Evolutionary conservation across 2,888 invertebrate species (phyloP).

Genomic region (Silvanus unidentatus): DNA sequence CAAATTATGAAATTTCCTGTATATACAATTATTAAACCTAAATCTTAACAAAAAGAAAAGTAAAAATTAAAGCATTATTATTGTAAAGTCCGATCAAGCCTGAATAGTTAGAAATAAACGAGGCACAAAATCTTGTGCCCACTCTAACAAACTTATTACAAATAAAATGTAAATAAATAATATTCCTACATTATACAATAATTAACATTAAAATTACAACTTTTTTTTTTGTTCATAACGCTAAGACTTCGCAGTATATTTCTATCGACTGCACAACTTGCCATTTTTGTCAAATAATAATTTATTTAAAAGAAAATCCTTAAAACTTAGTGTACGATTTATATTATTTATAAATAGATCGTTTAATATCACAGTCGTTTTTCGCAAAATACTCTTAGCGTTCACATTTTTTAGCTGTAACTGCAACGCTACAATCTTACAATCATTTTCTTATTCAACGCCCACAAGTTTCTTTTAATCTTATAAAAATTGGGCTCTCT

Average conservation of each 20-base stretch:
- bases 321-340: conserved; percentile 32
- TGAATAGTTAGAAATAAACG: conserved; percentile 22
- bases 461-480: too few species aligned
- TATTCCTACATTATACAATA: conserved; percentile 17
- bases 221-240: conserved; percentile 27
- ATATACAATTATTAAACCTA: conserved; percentile 4
- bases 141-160: conserved; percentile 29
- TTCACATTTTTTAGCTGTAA: conserved; percentile 41
- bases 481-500: background rate
- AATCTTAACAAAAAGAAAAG: conserved; percentile 10
- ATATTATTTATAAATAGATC: conserved; percentile 33
- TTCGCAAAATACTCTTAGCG: conserved; percentile 45
- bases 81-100: conserved; percentile 15
- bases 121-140: conserved; percentile 35
- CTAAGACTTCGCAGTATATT: conserved; percentile 38
- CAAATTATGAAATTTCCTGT: conserved; percentile 3
- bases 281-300: too few species aligned
- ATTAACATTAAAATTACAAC: conserved; percentile 16
- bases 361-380: conserved; percentile 46
- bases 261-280: background rate
- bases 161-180: conserved; percentile 8
- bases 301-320: conserved; percentile 2
- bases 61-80: conserved; percentile 18
- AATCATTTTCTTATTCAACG: too few species aligned
- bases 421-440: conserved; percentile 36